Base-by-base conservation (phyloP, 2,113 vertebrate genomes). In the Rhodinocichla rosea region DNA sequence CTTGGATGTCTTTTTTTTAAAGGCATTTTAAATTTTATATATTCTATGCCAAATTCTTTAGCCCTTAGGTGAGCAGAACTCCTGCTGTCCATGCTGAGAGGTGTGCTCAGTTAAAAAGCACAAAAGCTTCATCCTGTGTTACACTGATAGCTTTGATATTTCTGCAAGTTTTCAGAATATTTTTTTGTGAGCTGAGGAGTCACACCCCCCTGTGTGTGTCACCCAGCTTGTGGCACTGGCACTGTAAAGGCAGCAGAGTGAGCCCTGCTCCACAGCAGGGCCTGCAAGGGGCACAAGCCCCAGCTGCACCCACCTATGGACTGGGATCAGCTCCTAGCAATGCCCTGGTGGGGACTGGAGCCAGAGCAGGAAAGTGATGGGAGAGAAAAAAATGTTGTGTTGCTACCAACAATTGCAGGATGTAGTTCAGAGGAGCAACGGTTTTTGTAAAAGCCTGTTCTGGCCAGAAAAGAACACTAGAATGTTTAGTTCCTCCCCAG, bases 21-120 rank as follows among this genome's bases (percentile, higher is more conserved):
- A 70, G 19, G 14, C 2, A 15, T 49, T 87, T 70, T 11, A 67
- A 44, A 30, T 52, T 70, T 91, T 67, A n/a, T 30, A 15, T 67
- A 49, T 83, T 81, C n/a, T 27, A 74, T 75, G 28, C 19, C 85
- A 94, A 63, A 75, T 87, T 75, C 52, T 83, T 94, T 67, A 90
- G 50, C 60, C 68, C 65, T 83, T 74, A 49, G 76, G 42, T 92
- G 71, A 71, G 21, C 39, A 84, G 78, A 81, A 42, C 26, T 76
- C 73, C 45, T 60, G 56, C 73, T 81, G 71, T 35, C 90, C 55
- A 17, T 20, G 26, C 50, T 56, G 55, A 80, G 90, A 85, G 39
- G 23, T 81, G 35, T 90, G 59, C 55, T 74, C 24, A 22, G 67
- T 59, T 83, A 55, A 65, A 78, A 60, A 67, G 22, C 76, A 70